These are phyloP conservation scores for Pavo muticus DNA, from an alignment of 2,113 vertebrate species.

Conservation along the genomic window DNA sequence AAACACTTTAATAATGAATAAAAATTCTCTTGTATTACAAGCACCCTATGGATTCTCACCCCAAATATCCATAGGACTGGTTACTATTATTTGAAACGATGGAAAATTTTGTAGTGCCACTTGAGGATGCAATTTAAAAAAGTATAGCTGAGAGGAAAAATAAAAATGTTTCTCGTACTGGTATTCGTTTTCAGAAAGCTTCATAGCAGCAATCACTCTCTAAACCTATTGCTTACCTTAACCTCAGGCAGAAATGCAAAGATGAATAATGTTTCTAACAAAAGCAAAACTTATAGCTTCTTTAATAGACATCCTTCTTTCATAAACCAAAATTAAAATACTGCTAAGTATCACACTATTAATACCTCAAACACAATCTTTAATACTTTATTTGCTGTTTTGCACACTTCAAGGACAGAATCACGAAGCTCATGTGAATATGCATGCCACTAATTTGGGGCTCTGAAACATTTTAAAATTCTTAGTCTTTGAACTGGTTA, in stretches of 20 bases:
- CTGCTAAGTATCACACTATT: background rate
- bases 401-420: background rate
- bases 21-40: background rate
- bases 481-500: background rate
- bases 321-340: background rate
- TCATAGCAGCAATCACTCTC: background rate
- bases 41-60: background rate
- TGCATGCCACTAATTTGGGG: fast-evolving
- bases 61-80: background rate
- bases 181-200: background rate
- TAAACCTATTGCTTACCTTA: background rate
- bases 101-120: background rate
- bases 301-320: background rate
- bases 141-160: background rate
- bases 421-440: background rate
- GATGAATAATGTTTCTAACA: background rate
- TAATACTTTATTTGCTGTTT: background rate
- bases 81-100: background rate
- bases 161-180: background rate
- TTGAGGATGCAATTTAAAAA: background rate
- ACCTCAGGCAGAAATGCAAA: background rate
- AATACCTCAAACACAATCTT: background rate
- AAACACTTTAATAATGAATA: background rate
- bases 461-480: background rate
- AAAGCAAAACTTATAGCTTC: background rate